Evolutionary conservation across 2,797 vertebrate genomes (phyloP), one percentile per base, ranked within the genome.

Genomic region (Muscicapa comitata): DNA sequence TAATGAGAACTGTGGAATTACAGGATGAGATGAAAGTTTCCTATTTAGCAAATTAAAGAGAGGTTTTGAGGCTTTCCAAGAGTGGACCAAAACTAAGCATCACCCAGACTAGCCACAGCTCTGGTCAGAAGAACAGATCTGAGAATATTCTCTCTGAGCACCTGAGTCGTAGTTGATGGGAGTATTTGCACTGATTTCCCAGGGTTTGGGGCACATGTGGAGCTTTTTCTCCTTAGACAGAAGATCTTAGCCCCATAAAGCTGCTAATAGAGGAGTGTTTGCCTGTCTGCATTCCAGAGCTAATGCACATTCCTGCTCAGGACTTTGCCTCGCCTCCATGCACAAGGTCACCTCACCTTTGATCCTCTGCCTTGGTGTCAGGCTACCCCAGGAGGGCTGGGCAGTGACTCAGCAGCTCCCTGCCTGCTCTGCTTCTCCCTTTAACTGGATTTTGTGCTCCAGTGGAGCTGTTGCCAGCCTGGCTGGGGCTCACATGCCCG

Each of bases 201-300:
- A 35, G 37, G 6, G 10, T 11, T 87, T 85, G 40, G 57, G 53
- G 82, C 42, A 35, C 17, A 12, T 1, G 10, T 0, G 2, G 37
- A 47, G 23, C 3, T 85, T 88, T 86, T 72, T 13, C 35, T 29
- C 15, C 28, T 45, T 7, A 45, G 50, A 53, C 54, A 58, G 92
- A 38, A 2, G 13, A 79, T 68, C 57, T 76, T 54, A 91, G 72
- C 21, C 47, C 26, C 1, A 0, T 51, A 29, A 31, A 65, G 81
- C 61, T 74, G 88, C 80, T 71, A 31, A 37, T 0, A 85, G 82
- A 78, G 78, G 54, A 54, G 42, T 83, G 88, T 95, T 95, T 95
- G 92, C 75, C 72, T 61, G 88, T 77, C 94, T 86, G 86, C 95
- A 96, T 96, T 96, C 95, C 96, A 83, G 71, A 85, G 92, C 77